Base-by-base conservation (phyloP, 2,888 invertebrate species). In the Schizaphis graminum region DNA sequence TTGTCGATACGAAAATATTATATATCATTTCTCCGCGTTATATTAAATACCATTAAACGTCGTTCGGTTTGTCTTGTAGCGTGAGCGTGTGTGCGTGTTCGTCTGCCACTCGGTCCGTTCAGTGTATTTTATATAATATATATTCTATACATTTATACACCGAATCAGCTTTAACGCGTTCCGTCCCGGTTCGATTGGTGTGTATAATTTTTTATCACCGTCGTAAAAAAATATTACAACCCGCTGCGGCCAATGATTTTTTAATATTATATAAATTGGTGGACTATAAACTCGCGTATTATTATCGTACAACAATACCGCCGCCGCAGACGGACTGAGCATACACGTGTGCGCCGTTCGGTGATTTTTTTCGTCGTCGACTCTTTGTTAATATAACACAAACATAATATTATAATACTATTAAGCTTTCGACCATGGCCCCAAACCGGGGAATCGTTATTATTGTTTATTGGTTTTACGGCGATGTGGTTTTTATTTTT, bases 1-100 rank as follows among this genome's bases (percentile, higher is more conserved):
- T 92, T 92, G 88, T 92, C 92, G 88, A 92, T 92, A 92, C 88
- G 53, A 67, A 88, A 88, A 61, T 88, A 53, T 53, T 88, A 53
- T 53, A 92, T 92, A 92, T 89, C 56, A 92, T 92, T 92, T 92
- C 88, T 53, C 77, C n/a, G 41, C 35, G 35, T 77, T 91, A 53
- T 44, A 53, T 53, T 53, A 88, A 92, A 92, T 88, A 92, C 89
- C 57, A 88, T 57, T 88, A 61, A 92, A 92, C 92, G 87, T 92
- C 92, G 47, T 92, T 61, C 21, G 85, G 44, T 56, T 84, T 56
- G 85, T 85, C 91, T 85, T 26, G 84, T 41, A 13, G 24, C 35
- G 86, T 21, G 24, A 24, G 2, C n/a, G 53, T 57, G 35, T 44
- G 24, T 13, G 86, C 35, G 67, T n/a, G 67, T n/a, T 47, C 13